Percentiles rank a stretch among this genome's conserved stretches.
These are phyloP conservation scores for Mus musculus DNA, from an alignment of 2,113 vertebrate genomes.

Conservation along the genomic window DNA sequence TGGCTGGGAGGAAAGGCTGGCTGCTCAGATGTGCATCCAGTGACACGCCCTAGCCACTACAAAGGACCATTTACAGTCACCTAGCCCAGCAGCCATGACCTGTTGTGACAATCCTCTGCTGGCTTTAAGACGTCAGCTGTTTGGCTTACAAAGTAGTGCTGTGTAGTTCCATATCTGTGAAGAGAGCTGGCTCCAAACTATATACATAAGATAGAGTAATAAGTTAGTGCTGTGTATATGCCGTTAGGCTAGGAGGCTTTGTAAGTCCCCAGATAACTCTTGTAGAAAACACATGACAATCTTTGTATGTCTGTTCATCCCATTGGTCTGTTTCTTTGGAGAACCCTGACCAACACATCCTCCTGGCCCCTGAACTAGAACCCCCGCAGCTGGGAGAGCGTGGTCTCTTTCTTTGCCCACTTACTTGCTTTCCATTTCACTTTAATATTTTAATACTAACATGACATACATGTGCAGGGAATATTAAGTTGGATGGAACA, in stretches of 20 bases:
- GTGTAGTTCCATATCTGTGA: too few relatives aligned
- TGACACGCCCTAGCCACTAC: neutral
- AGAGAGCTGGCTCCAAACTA: neutral
- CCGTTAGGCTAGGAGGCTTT: too few relatives aligned
- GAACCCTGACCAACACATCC: neutral
- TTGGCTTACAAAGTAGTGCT: neutral
- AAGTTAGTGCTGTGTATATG: neutral
- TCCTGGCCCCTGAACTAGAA: neutral
- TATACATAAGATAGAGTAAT: too few relatives aligned
- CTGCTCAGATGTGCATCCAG: neutral
- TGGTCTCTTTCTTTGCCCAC: neutral
- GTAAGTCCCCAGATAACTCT: neutral
- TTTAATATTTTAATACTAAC: neutral
- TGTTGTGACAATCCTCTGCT: neutral
- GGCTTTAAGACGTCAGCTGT: neutral
- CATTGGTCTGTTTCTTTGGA: neutral
- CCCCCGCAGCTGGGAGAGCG: fast-evolving
- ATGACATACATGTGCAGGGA: neutral
- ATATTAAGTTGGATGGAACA: neutral
- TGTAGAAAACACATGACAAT: neutral
- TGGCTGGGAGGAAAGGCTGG: neutral
- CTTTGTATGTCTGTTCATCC: neutral
- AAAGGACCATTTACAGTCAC: neutral
- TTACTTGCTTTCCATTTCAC: neutral
- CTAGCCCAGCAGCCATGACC: neutral